phyloP scores from a whole-genome alignment of 2,888 invertebrate genomes.

The Andrena camellia region DNA sequence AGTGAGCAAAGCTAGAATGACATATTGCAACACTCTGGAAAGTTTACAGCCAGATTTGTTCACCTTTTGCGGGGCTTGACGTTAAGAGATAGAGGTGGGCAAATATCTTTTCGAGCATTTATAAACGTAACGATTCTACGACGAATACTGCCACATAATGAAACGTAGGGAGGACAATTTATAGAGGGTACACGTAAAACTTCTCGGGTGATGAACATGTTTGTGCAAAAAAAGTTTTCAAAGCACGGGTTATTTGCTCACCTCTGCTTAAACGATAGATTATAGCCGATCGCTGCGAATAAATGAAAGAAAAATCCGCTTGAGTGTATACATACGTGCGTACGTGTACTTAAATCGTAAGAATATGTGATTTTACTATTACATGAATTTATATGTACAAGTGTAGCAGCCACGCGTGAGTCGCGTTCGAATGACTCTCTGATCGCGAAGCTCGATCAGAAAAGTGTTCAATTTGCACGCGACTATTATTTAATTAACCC shows the following conservation, averaged over 20 bases:
- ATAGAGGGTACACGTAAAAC: background rate
- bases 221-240: background rate
- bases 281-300: conserved; percentile 39
- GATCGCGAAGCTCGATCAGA: background rate
- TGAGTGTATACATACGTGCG: conserved; percentile 48
- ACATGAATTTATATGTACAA: conserved; percentile 51
- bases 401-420: conserved; percentile 24
- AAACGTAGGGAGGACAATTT: background rate
- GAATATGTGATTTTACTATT: conserved; percentile 72
- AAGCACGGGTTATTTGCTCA: conserved; percentile 34
- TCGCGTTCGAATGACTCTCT: background rate
- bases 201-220: background rate
- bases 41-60: conserved; percentile 22
- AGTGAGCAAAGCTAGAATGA: background rate
- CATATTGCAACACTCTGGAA: background rate
- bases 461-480: conserved; percentile 13
- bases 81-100: conserved; percentile 19
- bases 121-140: background rate
- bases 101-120: conserved; percentile 12
- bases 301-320: conserved; percentile 42
- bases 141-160: conserved; percentile 41
- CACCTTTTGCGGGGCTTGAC: background rate
- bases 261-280: conserved; percentile 25
- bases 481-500: conserved; percentile 57
- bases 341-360: conserved; percentile 62